Percentiles rank a stretch among this genome's conserved stretches.
Evolutionary conservation across 2,888 invertebrate genomes (phyloP).

Genomic region (Conomelus anceps): DNA sequence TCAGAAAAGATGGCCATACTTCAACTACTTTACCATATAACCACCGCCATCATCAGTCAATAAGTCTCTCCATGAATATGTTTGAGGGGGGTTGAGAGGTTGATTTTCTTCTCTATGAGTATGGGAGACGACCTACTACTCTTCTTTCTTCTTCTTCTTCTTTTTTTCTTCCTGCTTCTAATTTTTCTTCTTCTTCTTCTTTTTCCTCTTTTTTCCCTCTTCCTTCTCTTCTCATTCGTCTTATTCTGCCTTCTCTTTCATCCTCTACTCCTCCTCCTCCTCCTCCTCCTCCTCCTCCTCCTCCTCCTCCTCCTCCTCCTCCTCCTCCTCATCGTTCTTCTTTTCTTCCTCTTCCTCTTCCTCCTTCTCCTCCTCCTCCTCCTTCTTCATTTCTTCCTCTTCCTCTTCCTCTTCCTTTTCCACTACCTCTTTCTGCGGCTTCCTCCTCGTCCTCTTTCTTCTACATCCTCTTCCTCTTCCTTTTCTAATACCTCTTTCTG

Average conservation of each 20-base stretch:
- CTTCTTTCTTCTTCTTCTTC: too few relatives aligned
- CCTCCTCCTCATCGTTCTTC: not conserved
- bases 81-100: too few relatives aligned
- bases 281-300: not conserved
- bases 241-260: not conserved
- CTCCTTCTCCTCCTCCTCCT: not conserved
- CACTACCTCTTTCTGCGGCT: not conserved
- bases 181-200: not conserved
- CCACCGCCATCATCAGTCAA: too few relatives aligned
- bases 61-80: too few relatives aligned
- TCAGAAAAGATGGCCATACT: too few relatives aligned
- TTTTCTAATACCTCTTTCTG: not conserved
- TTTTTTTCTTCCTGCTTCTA: too few relatives aligned
- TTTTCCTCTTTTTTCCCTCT: not conserved
- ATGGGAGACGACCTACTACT: too few relatives aligned
- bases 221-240: not conserved
- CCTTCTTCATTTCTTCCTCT: not conserved
- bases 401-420: too few relatives aligned
- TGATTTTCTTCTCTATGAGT: too few relatives aligned
- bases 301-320: too few relatives aligned
- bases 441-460: not conserved
- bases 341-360: not conserved
- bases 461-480: not conserved
- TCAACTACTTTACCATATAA: too few relatives aligned
- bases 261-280: not conserved